Conservation (phyloP, 2,888 invertebrate genomes). For the Pinctada fucata region DNA sequence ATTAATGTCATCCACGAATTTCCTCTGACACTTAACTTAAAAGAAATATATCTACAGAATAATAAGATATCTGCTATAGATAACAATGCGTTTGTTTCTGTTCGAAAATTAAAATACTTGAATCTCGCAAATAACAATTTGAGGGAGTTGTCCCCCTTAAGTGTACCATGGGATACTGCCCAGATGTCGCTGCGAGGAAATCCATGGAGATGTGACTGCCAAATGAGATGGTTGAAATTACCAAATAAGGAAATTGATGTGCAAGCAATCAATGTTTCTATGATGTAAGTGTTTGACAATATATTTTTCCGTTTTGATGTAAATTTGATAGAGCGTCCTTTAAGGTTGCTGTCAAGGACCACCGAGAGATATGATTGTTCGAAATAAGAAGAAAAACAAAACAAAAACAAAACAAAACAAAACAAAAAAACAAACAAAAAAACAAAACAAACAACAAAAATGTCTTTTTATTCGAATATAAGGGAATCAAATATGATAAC, state of each 20-base stretch:
- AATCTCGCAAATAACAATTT: constrained; percentile 16
- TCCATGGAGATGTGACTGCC: constrained; percentile 32
- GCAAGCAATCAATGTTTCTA: not conserved
- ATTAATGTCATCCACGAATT: constrained; percentile 20
- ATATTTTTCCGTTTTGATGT: too few relatives aligned
- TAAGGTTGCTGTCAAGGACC: too few relatives aligned
- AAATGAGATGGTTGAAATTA: constrained; percentile 17
- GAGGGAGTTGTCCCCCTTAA: constrained; percentile 6
- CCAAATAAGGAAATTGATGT: not conserved
- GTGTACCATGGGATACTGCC: not conserved
- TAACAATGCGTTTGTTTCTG: constrained; percentile 7
- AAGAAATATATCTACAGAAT: constrained; percentile 23
- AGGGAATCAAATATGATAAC: too few relatives aligned
- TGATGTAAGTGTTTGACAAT: not conserved
- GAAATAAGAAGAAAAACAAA: too few relatives aligned
- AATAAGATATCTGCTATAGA: constrained; percentile 7
- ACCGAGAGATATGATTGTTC: too few relatives aligned
- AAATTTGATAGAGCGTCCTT: too few relatives aligned
- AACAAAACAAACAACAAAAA: too few relatives aligned
- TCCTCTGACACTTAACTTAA: constrained; percentile 7
- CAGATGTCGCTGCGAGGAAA: constrained; percentile 7
- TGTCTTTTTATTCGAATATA: too few relatives aligned
- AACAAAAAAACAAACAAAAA: too few relatives aligned
- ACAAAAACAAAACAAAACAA: too few relatives aligned
- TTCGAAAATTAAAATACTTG: constrained; percentile 5